A percentile compares a stretch with the other conserved stretches of the same genome.
Conservation (phyloP, 2,113 vertebrate genomes). For the Noctilio leporinus region DNA sequence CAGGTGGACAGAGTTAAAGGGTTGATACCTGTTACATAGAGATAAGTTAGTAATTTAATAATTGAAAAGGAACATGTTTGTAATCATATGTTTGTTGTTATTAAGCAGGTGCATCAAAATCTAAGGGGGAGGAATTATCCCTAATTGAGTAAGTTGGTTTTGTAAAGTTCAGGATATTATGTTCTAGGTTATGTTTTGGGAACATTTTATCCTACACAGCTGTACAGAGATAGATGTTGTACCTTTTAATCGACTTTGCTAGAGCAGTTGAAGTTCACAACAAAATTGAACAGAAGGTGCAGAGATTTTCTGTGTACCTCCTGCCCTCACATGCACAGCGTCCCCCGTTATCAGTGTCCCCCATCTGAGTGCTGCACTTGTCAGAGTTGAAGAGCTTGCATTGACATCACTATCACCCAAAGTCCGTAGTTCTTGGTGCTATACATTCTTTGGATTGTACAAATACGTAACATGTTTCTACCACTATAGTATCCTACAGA, state of each 20-base stretch:
- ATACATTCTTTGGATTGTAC: background rate
- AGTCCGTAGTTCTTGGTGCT: background rate
- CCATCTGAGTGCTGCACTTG: background rate
- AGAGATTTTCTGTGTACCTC: background rate
- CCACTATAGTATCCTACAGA: background rate
- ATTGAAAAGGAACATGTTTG: conserved; percentile 27
- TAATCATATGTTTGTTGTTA: conserved; percentile 21
- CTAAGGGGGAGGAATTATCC: conserved; percentile 22
- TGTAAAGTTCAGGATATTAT: conserved; percentile 35
- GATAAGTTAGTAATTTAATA: conserved; percentile 52
- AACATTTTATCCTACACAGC: conserved; percentile 54
- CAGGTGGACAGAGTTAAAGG: background rate
- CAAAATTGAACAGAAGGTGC: background rate
- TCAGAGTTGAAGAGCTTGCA: background rate
- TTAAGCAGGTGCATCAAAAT: conserved; percentile 22
- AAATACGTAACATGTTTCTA: background rate
- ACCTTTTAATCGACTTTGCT: background rate
- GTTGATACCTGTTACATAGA: background rate
- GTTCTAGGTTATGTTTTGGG: conserved; percentile 57
- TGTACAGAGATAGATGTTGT: background rate
- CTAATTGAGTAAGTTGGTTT: conserved; percentile 41
- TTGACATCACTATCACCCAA: background rate
- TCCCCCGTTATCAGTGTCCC: background rate
- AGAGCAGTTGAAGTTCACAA: background rate
- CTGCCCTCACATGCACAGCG: background rate